Evolutionary conservation across 2,797 vertebrate species (phyloP), one percentile per base, ranked within the genome.

Genomic region (Urocyon cinereoargenteus): DNA sequence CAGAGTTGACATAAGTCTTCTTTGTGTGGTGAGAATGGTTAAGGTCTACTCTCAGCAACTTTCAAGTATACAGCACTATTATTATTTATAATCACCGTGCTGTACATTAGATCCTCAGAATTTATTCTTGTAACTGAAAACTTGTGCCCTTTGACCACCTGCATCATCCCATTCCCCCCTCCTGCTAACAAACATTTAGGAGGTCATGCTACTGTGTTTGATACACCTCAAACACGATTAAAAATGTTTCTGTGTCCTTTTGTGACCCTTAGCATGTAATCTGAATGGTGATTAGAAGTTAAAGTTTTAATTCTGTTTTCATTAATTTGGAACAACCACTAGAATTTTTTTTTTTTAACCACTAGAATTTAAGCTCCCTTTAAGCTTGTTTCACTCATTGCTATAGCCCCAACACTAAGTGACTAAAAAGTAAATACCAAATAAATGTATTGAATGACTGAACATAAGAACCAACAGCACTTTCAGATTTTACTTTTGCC

Each of bases 401-500:
- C 45, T 82, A 0, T 88, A 7, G 64, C 83, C 51, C 14, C 24
- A 59, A 12, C 36, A 45, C 55, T 77, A 15, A 19, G 40, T 57
- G 26, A 72, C 16, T 14, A 10, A 84, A 26, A 62, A 93, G 5
- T 73, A 64, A 81, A 26, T 22, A 92, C 13, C 62, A 95, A 66
- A 15, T 92, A 53, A 91, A 53, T n/a, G 49, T 77, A 1, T 40
- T 92, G 72, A 90, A 45, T 77, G 51, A 91, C 6, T 68, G 24
- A 88, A 61, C 70, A 59, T 6, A 90, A 90, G 24, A 13, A 18
- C 10, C 40, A 91, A 2, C 28, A 87, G 6, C 62, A 64, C 31
- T 72, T 90, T 51, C 73, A 55, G 19, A 19, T 89, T 77, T 97
- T 96, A 78, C 26, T 49, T 19, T 34, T 75, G 59, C 86, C 81